Percentiles rank a stretch among this genome's conserved stretches.
Evolutionary conservation across 1,140 invertebrate species (phyloP).

Genomic region (Drosophila rhopaloa): DNA sequence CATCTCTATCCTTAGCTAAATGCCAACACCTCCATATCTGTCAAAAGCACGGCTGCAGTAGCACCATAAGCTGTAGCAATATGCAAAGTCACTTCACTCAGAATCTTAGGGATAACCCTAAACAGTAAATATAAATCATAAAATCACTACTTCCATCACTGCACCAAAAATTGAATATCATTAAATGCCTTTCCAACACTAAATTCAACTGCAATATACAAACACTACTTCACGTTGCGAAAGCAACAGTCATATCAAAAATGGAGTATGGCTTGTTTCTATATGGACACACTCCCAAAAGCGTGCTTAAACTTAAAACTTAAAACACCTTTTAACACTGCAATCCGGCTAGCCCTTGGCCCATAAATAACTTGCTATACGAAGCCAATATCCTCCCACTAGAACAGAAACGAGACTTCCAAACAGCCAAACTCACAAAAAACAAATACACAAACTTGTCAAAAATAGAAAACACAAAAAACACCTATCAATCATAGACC

Average conservation of each 20-base stretch:
- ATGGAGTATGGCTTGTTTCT: not conserved
- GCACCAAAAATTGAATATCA: not conserved
- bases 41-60: not conserved
- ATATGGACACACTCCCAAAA: constrained; percentile 3
- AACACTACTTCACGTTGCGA: constrained; percentile 2
- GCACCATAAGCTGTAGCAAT: constrained; percentile 10
- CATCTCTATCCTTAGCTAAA: constrained; percentile 14
- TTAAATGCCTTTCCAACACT: not conserved
- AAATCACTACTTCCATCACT: constrained; percentile 1
- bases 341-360: not conserved
- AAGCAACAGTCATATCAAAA: constrained; percentile 4
- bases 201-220: constrained; percentile 2
- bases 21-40: constrained; percentile 16
- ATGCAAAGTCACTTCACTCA: not conserved
- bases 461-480: not conserved
- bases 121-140: constrained; percentile 10
- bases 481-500: not conserved
- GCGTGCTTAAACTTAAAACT: constrained; percentile 4
- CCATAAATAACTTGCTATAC: not conserved
- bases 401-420: not conserved
- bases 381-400: not conserved
- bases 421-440: not conserved
- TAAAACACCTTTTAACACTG: constrained; percentile 8
- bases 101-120: constrained; percentile 3
- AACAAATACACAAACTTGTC: not conserved